phyloP scores from a whole-genome alignment of 2,113 vertebrate genomes.

The Agapornis roseicollis region DNA sequence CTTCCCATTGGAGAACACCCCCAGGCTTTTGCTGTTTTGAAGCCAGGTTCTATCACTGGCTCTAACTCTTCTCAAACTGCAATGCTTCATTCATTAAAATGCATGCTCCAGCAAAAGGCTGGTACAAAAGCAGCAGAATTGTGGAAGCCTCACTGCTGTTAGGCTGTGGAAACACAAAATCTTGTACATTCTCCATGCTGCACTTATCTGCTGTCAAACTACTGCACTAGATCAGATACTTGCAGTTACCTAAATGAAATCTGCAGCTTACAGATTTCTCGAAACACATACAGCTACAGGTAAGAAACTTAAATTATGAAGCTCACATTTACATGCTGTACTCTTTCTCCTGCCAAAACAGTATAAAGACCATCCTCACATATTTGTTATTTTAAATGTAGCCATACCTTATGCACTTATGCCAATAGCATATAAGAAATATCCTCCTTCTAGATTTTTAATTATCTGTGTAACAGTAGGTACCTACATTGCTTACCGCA shows the following conservation, averaged over 20 bases:
- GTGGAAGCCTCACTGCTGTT: background rate
- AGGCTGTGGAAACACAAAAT: background rate
- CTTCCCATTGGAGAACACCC: background rate
- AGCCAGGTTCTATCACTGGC: background rate
- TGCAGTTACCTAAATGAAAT: background rate
- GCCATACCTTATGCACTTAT: background rate
- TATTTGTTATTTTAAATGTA: background rate
- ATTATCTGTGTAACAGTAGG: rapidly evolving
- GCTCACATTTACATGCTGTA: background rate
- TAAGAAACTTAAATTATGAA: background rate
- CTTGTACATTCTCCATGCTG: background rate
- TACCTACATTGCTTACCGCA: background rate
- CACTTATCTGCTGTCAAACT: background rate
- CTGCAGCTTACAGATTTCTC: background rate
- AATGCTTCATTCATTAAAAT: background rate
- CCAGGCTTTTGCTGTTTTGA: background rate
- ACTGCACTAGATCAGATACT: background rate
- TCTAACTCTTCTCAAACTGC: background rate
- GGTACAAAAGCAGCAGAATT: background rate
- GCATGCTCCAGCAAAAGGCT: background rate
- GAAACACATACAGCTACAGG: background rate
- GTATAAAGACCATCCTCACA: background rate
- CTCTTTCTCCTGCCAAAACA: background rate
- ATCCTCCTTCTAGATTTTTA: background rate
- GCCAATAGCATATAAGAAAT: background rate